A percentile compares a stretch with the other conserved stretches of the same genome.
Conservation (phyloP, 2,113 vertebrate species). For the Anarrhichthys ocellatus region DNA sequence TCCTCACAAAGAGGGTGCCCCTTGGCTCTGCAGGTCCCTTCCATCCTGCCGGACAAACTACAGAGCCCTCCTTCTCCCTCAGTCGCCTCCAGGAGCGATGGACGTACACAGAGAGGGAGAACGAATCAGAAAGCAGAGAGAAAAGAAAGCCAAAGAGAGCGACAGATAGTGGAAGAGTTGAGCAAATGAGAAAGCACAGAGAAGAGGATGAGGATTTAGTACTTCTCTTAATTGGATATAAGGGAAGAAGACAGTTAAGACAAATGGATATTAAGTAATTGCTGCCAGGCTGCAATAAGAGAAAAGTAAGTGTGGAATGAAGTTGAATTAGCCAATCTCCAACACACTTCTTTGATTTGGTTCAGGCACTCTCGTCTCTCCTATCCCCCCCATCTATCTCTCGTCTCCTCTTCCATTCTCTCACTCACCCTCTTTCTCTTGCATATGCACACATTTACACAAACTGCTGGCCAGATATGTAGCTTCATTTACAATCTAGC, state of each 20-base stretch:
- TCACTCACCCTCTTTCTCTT: slow-evolving; percentile 12
- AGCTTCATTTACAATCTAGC: slow-evolving; percentile 82
- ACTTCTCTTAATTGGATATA: slow-evolving; percentile 44
- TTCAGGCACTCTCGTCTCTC: slow-evolving; percentile 19
- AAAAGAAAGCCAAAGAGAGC: slow-evolving; percentile 35
- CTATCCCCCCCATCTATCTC: background rate
- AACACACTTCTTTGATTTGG: slow-evolving; percentile 33
- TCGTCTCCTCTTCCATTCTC: slow-evolving; percentile 4
- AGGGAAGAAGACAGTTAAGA: slow-evolving; percentile 27
- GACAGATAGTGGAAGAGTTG: slow-evolving; percentile 8
- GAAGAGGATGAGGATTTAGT: slow-evolving; percentile 32
- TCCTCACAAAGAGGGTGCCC: slow-evolving; percentile 78
- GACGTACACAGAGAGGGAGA: slow-evolving; percentile 52
- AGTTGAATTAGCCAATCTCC: slow-evolving; percentile 52
- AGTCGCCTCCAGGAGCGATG: slow-evolving; percentile 43
- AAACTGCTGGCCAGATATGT: slow-evolving; percentile 43
- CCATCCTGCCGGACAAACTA: slow-evolving; percentile 60
- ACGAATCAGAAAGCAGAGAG: slow-evolving; percentile 50
- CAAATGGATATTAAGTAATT: slow-evolving; percentile 44
- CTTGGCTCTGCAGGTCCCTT: slow-evolving; percentile 66
- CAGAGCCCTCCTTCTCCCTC: slow-evolving; percentile 45
- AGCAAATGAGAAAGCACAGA: slow-evolving; percentile 14
- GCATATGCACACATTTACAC: slow-evolving; percentile 20
- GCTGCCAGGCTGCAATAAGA: slow-evolving; percentile 10
- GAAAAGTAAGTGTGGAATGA: slow-evolving; percentile 29